Evolutionary conservation across 53 echinoderm and acorn worm genomes (phyloP), one percentile per base, ranked within the genome.

Genomic region (Actinopyga echinites): DNA sequence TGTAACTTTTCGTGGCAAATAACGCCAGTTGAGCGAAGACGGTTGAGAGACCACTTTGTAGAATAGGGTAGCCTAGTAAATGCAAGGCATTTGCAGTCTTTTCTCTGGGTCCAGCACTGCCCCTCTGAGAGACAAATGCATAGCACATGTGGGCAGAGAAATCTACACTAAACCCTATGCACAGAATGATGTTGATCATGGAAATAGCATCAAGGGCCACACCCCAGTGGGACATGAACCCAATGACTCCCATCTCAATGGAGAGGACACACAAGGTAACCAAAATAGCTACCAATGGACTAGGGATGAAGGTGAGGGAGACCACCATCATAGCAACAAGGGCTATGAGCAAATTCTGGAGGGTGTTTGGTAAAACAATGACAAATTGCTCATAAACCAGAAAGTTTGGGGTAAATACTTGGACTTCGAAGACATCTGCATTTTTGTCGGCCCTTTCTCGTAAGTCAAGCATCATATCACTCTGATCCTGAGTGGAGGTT

Each of bases 151-250:
- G 93, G 10, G 93, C 93, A 3, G 93, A 93, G 52, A 87, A 93
- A 30, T 93, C 93, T 3, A 93, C 86, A 63, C 93, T 93, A 65
- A 93, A 93, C 32, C 93, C 93, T 23, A 93, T 64, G 56, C 88
- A 91, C 23, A 93, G 34, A 15, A 93, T 88, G 15, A 93, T 26
- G 83, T 88, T 93, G 37, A 86, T 88, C 93, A 93, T 93, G 35
- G 91, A 83, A 10, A 93, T 79, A 30, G 77, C 79, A 65, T 93
- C 89, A 23, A 93, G 85, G 30, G 82, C 42, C 40, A 93, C 84
- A 1, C 62, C 64, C 91, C 86, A 83, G 0, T 69, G 57, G 12
- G 93, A 66, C 93, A 93, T 93, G 42, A 84, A 53, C 5, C 93
- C 93, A 17, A 93, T 52, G 26, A 93, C 86, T 8, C 93, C 93